These are phyloP conservation scores for Paragorgia papillata DNA, from an alignment of 92 coral and sea anemone species.

Conservation along the genomic window DNA sequence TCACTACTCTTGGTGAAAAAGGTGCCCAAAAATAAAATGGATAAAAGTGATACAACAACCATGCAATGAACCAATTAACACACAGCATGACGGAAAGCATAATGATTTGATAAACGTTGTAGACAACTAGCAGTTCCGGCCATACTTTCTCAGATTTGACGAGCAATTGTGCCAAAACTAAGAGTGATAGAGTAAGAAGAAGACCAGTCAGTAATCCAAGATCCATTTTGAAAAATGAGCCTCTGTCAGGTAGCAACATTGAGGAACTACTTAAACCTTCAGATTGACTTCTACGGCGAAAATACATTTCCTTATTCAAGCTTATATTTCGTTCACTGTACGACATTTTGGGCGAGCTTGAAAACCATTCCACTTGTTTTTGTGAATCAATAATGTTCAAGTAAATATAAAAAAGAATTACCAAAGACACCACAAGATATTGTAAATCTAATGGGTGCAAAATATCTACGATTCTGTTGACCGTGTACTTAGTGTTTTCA, in stretches of 20 bases:
- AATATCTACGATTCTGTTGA: constrained; percentile 10
- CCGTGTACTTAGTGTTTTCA: not conserved
- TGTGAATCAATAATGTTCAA: constrained; percentile 12
- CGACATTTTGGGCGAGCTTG: not conserved
- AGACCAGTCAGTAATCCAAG: constrained; percentile 10
- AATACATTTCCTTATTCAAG: not conserved
- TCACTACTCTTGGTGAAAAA: constrained; percentile 18
- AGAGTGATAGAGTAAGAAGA: constrained; percentile 9
- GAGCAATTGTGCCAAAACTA: not conserved
- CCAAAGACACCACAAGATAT: not conserved
- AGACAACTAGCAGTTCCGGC: constrained; percentile 5
- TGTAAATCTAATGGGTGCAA: constrained; percentile 9
- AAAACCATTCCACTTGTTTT: not conserved
- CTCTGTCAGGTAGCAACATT: not conserved
- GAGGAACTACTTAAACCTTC: constrained; percentile 4
- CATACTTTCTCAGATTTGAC: not conserved
- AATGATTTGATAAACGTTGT: constrained; percentile 15
- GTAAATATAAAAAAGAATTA: constrained; percentile 21
- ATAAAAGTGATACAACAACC: constrained; percentile 33
- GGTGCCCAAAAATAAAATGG: constrained; percentile 26
- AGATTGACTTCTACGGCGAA: constrained; percentile 23
- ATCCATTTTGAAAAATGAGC: not conserved
- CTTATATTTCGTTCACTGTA: not conserved
- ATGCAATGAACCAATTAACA: constrained; percentile 28
- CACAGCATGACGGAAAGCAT: constrained; percentile 18